A percentile compares a stretch with the other conserved stretches of the same genome.
These are phyloP conservation scores for Epinotia demarniana DNA, from an alignment of 2,888 invertebrate species.

Conservation along the genomic window DNA sequence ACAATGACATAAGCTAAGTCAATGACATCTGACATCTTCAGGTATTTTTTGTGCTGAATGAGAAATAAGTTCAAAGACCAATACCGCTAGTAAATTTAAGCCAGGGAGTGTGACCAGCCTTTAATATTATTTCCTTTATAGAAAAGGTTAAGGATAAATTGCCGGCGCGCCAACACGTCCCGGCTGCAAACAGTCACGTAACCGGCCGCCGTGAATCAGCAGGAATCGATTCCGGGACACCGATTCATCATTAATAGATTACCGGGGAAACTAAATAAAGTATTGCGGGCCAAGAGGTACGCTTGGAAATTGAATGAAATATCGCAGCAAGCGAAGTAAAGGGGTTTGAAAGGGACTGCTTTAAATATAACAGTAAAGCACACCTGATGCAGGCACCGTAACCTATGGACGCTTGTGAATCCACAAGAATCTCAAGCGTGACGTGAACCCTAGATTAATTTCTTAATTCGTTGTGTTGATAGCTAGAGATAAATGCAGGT, in stretches of 20 bases:
- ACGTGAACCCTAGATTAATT: too few species aligned
- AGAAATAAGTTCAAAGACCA: too few species aligned
- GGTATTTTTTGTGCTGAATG: too few species aligned
- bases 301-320: not conserved
- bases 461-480: too few species aligned
- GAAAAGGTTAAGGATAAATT: conserved; percentile 30
- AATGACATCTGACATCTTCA: too few species aligned
- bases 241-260: conserved; percentile 37
- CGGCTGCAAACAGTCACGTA: conserved; percentile 18
- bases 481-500: too few species aligned
- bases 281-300: not conserved
- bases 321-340: not conserved
- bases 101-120: not conserved
- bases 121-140: conserved; percentile 14
- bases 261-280: conserved; percentile 27
- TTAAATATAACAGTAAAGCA: too few species aligned
- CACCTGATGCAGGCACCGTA: too few species aligned
- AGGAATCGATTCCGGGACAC: conserved; percentile 29
- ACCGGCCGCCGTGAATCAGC: conserved; percentile 25
- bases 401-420: too few species aligned
- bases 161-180: not conserved
- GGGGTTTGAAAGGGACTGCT: not conserved
- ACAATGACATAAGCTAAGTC: too few species aligned
- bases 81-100: not conserved
- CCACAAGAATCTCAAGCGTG: too few species aligned